Evolutionary conservation across 1,140 invertebrate genomes (phyloP), one percentile per base, ranked within the genome.

Genomic region (Carposina sasakii): DNA sequence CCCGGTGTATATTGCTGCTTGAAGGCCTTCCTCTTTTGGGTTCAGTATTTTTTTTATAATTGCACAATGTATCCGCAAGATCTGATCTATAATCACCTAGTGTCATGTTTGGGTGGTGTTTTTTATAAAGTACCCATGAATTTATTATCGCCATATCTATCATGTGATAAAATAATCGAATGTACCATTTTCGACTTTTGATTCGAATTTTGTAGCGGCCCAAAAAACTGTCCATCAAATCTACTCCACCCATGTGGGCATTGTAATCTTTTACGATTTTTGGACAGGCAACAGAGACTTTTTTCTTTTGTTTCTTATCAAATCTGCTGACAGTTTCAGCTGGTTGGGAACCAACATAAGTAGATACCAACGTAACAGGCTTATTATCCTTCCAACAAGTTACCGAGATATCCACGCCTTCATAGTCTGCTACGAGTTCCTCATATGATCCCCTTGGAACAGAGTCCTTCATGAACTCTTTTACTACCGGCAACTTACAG

Each of bases 181-280:
- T 50, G 26, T 63, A 61, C 65, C 57, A 71, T 43, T 61, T 63
- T 34, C 39, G 31, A 22, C 30, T 45, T 33, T 67, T 72, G 9
- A 72, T 57, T 40, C 33, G 51, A 13, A 71, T 70, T 53, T 65
- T 52, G 60, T 83, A 76, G 16, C 67, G 52, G 13, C 63, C 65
- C 23, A 81, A 59, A 17, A 76, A 49, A 13, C 48, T 66, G 42
- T 81, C 75, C 43, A 62, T 61, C 34, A 75, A 47, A 48, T 81
- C 34, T 2, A 37, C 34, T 2, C 34, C 34, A 6, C 34, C 34
- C 34, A 37, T 37, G 19, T 37, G 34, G 67, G 43, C 56, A 52
- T 86, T 83, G 53, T 85, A 86, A 20, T 62, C 59, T 33, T 47
- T 57, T 0, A 85, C 61, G 37, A 79, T 63, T 48, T 72, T 56